These are phyloP conservation scores for Gymnobelideus leadbeateri DNA, from an alignment of 2,113 vertebrate species.

Conservation along the genomic window DNA sequence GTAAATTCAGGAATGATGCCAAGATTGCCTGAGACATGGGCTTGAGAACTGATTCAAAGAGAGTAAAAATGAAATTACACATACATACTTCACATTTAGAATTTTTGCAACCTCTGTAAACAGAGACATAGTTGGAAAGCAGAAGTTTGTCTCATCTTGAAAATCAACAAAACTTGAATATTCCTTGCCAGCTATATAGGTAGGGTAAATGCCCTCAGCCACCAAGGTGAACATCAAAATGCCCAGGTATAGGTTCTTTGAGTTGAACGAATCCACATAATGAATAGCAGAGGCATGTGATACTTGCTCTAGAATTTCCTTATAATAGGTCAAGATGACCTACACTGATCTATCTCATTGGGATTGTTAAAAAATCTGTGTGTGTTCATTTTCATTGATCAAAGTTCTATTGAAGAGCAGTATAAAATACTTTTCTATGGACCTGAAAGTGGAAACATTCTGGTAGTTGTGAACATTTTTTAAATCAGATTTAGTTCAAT, in stretches of 20 bases:
- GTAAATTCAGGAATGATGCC: neutral
- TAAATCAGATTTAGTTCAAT: neutral
- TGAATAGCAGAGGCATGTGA: neutral
- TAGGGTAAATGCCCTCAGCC: neutral
- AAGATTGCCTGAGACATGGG: neutral
- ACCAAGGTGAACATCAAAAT: neutral
- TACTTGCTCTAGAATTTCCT: neutral
- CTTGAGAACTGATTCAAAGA: neutral
- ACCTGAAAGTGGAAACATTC: neutral
- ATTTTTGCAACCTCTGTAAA: too few species aligned
- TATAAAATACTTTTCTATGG: neutral
- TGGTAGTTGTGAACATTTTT: neutral
- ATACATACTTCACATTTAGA: too few species aligned
- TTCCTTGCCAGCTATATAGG: neutral
- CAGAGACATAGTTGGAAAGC: neutral
- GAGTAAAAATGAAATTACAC: neutral
- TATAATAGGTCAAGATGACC: neutral
- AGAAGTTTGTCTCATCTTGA: neutral
- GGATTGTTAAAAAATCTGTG: neutral
- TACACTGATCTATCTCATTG: neutral
- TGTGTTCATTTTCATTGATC: neutral
- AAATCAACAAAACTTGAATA: neutral
- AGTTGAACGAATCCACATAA: neutral
- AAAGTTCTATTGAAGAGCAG: neutral
- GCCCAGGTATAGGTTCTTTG: neutral